Evolutionary conservation across 2,888 invertebrate species (phyloP).

Genomic region (Auanema freiburgensis): DNA sequence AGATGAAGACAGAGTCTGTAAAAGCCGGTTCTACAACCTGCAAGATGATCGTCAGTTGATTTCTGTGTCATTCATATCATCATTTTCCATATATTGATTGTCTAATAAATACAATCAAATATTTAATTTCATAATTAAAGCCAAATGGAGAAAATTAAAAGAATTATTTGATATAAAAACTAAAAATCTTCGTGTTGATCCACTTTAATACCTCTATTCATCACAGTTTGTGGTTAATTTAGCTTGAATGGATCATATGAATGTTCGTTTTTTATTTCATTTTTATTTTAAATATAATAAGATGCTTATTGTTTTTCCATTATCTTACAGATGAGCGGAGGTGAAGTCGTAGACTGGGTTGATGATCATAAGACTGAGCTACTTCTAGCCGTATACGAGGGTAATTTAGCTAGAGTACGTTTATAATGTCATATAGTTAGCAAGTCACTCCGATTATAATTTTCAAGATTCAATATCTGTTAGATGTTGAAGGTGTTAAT

Average conservation of each 20-base stretch:
- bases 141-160: not conserved
- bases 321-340: constrained; percentile 1
- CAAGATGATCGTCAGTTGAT: too few relatives aligned
- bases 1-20: too few relatives aligned
- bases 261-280: too few relatives aligned
- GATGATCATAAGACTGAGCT: constrained; percentile 7
- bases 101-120: not conserved
- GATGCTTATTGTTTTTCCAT: not conserved
- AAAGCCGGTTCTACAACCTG: too few relatives aligned
- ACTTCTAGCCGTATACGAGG: constrained; percentile 4
- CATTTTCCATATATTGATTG: too few relatives aligned
- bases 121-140: not conserved
- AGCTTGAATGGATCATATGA: too few relatives aligned
- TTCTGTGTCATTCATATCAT: too few relatives aligned
- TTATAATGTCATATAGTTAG: not conserved
- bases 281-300: not conserved
- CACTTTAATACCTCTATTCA: too few relatives aligned
- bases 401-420: constrained; percentile 7
- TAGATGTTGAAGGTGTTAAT: constrained; percentile 26
- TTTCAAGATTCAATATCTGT: not conserved
- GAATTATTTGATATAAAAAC: not conserved
- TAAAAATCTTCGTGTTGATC: too few relatives aligned
- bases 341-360: constrained; percentile 1
- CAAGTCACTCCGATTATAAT: not conserved
- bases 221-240: too few relatives aligned